A percentile compares a stretch with the other conserved stretches of the same genome.
Evolutionary conservation across 2,113 vertebrate genomes (phyloP).

Genomic region (Odobenus rosmarus): DNA sequence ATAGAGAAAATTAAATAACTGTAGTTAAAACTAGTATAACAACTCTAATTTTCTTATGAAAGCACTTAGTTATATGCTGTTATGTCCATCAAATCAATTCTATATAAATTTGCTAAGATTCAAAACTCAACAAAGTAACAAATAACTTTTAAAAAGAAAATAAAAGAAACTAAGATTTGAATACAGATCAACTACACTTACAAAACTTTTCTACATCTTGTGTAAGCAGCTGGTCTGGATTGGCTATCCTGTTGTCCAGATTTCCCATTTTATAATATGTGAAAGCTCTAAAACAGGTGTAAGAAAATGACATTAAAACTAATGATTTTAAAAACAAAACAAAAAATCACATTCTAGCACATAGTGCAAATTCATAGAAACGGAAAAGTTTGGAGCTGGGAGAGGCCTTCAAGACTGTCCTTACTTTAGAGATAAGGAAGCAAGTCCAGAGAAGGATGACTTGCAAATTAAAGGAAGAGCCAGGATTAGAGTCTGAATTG

Average conservation of each 20-base stretch:
- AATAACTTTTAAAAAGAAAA: not conserved
- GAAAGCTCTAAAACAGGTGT: constrained; percentile 89
- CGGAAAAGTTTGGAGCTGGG: not conserved
- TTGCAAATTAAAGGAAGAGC: not conserved
- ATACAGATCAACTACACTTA: constrained; percentile 98
- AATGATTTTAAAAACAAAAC: not conserved
- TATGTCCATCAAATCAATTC: not conserved
- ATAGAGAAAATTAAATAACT: not conserved
- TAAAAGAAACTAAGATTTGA: constrained; percentile 91
- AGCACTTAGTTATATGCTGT: not conserved
- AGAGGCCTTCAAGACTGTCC: not conserved
- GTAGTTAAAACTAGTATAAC: constrained; percentile 10
- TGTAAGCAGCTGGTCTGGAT: constrained; percentile 97
- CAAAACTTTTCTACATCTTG: constrained; percentile 99
- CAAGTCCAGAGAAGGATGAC: not conserved
- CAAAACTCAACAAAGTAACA: constrained; percentile 48
- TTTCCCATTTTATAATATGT: constrained; percentile 99
- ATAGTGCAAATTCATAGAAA: not conserved
- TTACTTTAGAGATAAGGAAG: not conserved
- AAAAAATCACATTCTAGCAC: not conserved
- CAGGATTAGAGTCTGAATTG: not conserved
- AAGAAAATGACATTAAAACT: constrained; percentile 55
- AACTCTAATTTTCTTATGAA: constrained; percentile 37
- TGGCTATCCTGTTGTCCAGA: constrained; percentile 98
- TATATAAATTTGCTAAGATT: constrained; percentile 25